Conservation (phyloP, 2,888 invertebrate genomes). For the Netelia virgata region DNA sequence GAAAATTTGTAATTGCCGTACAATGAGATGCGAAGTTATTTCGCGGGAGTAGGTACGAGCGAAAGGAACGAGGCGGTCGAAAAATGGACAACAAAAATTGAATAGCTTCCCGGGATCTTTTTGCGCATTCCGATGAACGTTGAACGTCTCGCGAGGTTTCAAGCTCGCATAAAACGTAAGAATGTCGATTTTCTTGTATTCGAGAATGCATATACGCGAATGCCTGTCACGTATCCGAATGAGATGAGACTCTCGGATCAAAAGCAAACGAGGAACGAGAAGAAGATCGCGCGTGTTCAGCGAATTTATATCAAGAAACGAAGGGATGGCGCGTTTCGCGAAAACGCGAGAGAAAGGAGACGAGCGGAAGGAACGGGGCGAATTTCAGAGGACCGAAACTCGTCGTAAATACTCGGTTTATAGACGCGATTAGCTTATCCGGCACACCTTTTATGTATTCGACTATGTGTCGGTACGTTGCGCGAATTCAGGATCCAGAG, state of each 20-base stretch:
- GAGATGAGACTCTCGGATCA: constrained; percentile 48
- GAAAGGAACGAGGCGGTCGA: not conserved
- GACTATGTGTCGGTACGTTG: not conserved
- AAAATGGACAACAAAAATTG: constrained; percentile 11
- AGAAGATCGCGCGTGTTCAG: constrained; percentile 35
- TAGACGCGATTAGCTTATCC: constrained; percentile 78
- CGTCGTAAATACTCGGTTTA: constrained; percentile 75
- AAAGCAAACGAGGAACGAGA: constrained; percentile 17
- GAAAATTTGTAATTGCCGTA: constrained; percentile 25
- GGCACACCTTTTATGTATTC: constrained; percentile 35
- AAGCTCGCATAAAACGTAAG: constrained; percentile 41
- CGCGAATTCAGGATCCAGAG: constrained; percentile 5
- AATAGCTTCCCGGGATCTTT: constrained; percentile 41
- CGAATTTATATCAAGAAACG: constrained; percentile 35
- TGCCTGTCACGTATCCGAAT: constrained; percentile 60
- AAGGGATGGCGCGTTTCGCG: not conserved
- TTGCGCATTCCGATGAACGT: constrained; percentile 32
- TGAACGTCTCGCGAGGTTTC: constrained; percentile 42
- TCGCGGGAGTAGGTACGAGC: not conserved
- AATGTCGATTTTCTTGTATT: constrained; percentile 59
- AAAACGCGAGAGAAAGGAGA: not conserved
- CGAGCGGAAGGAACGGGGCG: constrained; percentile 18
- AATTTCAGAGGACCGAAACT: constrained; percentile 69
- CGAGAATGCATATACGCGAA: constrained; percentile 43
- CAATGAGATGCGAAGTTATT: not conserved